Evolutionary conservation across 1,140 invertebrate genomes (phyloP).

Genomic region (Mycetomoellerius zeteki): DNA sequence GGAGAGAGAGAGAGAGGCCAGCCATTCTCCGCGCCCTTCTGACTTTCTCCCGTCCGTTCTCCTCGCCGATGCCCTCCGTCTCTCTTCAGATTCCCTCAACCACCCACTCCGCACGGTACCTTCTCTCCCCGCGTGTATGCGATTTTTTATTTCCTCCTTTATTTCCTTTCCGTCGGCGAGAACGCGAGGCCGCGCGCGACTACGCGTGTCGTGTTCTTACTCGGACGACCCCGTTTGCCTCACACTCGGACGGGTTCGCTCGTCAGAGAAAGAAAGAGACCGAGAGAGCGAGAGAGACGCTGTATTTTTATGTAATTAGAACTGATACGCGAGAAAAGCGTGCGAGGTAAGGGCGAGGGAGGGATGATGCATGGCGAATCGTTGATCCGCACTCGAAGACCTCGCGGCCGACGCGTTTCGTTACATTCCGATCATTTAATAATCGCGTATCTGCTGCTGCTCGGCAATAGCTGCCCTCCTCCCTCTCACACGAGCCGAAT

Average conservation of each 20-base stretch:
- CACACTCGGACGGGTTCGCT: conserved; percentile 20
- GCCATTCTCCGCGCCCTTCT: conserved; percentile 68
- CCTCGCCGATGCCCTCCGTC: conserved; percentile 36
- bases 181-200: conserved; percentile 29
- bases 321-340: conserved; percentile 28
- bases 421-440: conserved; percentile 64
- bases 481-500: conserved; percentile 10
- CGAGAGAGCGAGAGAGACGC: background rate
- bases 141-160: conserved; percentile 51
- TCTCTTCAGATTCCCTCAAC: conserved; percentile 23
- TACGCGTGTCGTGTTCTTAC: conserved; percentile 51
- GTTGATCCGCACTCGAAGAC: conserved; percentile 61
- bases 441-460: conserved; percentile 51
- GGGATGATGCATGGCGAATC: conserved; percentile 37
- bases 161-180: conserved; percentile 39
- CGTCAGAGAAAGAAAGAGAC: background rate
- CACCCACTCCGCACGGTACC: background rate
- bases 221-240: conserved; percentile 31
- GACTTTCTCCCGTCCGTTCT: conserved; percentile 74
- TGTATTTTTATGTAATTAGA: conserved; percentile 62
- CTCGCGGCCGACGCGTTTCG: conserved; percentile 56
- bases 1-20: conserved; percentile 48
- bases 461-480: conserved; percentile 14
- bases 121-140: conserved; percentile 1
- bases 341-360: conserved; percentile 3